A percentile compares a stretch with the other conserved stretches of the same genome.
Conservation (phyloP, 2,113 vertebrate species). For the Lepus timidus region DNA sequence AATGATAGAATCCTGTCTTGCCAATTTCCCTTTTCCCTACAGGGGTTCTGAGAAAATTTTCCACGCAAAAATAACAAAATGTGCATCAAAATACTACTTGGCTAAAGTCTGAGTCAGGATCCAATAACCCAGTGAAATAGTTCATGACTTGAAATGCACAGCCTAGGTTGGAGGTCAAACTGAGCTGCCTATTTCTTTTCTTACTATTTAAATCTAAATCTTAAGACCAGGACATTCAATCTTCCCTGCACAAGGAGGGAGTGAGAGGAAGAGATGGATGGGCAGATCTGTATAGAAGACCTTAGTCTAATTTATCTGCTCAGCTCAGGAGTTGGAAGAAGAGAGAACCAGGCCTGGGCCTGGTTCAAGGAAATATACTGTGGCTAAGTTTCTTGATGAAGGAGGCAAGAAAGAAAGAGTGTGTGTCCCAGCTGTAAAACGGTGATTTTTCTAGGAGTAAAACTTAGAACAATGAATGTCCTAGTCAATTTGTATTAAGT, state of each 20-base stretch:
- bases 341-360: not conserved
- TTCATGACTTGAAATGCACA: not conserved
- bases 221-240: not conserved
- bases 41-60: not conserved
- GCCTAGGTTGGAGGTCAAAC: not conserved
- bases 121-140: not conserved
- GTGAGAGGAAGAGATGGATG: too few species aligned
- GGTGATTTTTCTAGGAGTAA: not conserved
- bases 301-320: not conserved
- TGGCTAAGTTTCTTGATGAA: not conserved
- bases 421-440: not conserved
- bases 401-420: not conserved
- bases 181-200: not conserved
- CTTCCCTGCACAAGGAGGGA: not conserved
- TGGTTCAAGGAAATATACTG: not conserved
- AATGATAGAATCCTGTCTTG: not conserved
- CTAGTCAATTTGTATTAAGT: not conserved
- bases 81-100: not conserved
- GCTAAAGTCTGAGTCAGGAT: not conserved
- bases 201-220: not conserved
- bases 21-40: not conserved
- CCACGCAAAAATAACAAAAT: not conserved
- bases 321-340: not conserved
- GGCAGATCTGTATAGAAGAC: not conserved
- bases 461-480: not conserved